Evolutionary conservation across 1,140 invertebrate species (phyloP), one percentile per base, ranked within the genome.

Genomic region (Atopsyche davidsoni): DNA sequence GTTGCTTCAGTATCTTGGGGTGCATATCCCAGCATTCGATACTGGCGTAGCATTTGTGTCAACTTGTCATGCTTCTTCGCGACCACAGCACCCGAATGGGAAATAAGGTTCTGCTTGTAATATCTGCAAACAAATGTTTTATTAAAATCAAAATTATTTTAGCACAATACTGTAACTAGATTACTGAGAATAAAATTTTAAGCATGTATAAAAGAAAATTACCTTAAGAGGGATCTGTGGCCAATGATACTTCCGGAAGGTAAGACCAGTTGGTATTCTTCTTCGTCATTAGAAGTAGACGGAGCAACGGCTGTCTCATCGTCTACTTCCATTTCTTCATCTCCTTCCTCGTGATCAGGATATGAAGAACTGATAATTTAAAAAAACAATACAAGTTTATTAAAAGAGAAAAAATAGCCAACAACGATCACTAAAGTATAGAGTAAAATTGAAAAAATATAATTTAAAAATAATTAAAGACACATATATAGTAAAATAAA

Each of bases 211-310:
- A n/a, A n/a, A 36, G 11, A 23, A 34, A 24, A 7, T 55, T 64
- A 72, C 64, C 81, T 79, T 73, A 89, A 76, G 3, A 98, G 70
- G 2, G 89, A 91, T 46, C 95, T 77, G 69, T 98, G 95, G 1
- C 94, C 95, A 57, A 98, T 83, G 9, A 81, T 79, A 10, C 83
- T 79, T 22, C 95, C 95, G 14, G 90, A 92, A 36, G 92, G 92
- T 46, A 98, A 69, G 1, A 90, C 85, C 43, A 98, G 64, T 61
- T 95, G 83, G 66, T 81, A 94, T 61, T 87, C 85, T 60, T 87
- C 69, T 59, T 78, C 79, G 39, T 79, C 82, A 58, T 89, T 82
- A 16, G 93, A 62, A 41, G 80, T 71, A 10, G 82, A 69, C 11
- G 80, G 72, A 9, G 82, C 68, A 14, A 82, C 74, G 13, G 84